A percentile compares a stretch with the other conserved stretches of the same genome.
These are phyloP conservation scores for Rhopalosiphum nymphaeae DNA, from an alignment of 2,888 invertebrate genomes.

Conservation along the genomic window DNA sequence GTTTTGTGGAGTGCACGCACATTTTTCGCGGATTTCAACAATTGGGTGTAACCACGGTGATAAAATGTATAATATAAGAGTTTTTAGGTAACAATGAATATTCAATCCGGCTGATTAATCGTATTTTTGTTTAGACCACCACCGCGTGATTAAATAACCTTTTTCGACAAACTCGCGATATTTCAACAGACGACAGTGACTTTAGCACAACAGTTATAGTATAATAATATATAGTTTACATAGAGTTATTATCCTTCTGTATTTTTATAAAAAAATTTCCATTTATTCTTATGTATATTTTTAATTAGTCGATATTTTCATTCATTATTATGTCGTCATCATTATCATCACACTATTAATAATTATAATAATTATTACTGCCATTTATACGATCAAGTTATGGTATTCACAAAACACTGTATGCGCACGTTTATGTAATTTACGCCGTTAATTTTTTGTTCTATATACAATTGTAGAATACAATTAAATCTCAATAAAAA, in stretches of 20 bases:
- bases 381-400: background rate
- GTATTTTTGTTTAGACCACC: slow-evolving; percentile 7
- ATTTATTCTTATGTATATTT: background rate
- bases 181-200: background rate
- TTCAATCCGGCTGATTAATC: slow-evolving; percentile 30
- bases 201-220: background rate
- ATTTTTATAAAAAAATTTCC: background rate
- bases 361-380: background rate
- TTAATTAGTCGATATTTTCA: background rate
- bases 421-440: too few relatives aligned
- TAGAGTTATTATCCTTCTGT: background rate
- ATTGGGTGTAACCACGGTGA: background rate
- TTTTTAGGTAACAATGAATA: slow-evolving; percentile 39
- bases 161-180: background rate
- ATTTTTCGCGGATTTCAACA: background rate
- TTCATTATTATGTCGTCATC: background rate
- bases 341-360: background rate
- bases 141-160: background rate
- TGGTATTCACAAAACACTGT: background rate
- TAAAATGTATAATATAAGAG: background rate
- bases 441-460: too few relatives aligned
- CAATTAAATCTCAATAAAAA: too few relatives aligned
- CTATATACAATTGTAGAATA: too few relatives aligned
- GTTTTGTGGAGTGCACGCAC: background rate
- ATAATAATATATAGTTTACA: background rate